Conservation (phyloP, 1,140 invertebrate genomes). For the Drosophila mojavensis region DNA sequence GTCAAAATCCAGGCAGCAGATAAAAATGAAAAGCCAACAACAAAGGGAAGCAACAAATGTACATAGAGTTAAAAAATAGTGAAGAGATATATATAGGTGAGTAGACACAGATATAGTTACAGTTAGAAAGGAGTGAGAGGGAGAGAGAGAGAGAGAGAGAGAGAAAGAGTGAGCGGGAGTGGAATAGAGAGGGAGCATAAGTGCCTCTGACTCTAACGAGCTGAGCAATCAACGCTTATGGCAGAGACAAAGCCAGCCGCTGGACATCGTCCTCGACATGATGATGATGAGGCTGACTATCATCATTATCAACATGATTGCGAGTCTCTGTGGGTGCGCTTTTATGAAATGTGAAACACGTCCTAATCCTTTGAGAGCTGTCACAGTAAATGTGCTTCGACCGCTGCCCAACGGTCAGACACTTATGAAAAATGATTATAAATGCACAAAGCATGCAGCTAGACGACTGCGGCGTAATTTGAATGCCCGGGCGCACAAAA, state of each 20-base stretch:
- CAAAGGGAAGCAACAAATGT: constrained; percentile 51
- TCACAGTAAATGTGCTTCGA: constrained; percentile 67
- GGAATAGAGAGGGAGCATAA: not conserved
- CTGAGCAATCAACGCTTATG: constrained; percentile 56
- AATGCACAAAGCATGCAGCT: constrained; percentile 74
- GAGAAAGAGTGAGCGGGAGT: not conserved
- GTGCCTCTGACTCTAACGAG: constrained; percentile 36
- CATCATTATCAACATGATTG: constrained; percentile 26
- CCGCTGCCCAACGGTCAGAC: constrained; percentile 61
- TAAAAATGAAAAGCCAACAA: constrained; percentile 37
- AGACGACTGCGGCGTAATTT: constrained; percentile 36
- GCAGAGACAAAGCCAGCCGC: constrained; percentile 45
- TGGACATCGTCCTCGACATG: constrained; percentile 9
- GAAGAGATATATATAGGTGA: not conserved
- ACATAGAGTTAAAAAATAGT: constrained; percentile 11
- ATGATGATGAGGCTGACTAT: constrained; percentile 16
- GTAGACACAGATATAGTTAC: not conserved
- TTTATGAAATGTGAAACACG: constrained; percentile 81
- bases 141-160: not conserved
- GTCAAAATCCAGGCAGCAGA: constrained; percentile 43
- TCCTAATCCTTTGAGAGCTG: constrained; percentile 84
- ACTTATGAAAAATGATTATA: constrained; percentile 82
- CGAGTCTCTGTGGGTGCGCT: constrained; percentile 38
- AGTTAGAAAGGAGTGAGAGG: not conserved
- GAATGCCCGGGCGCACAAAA: constrained; percentile 60